These are phyloP conservation scores for Ochotona curzoniae DNA, from an alignment of 2,113 vertebrate genomes.

Conservation along the genomic window DNA sequence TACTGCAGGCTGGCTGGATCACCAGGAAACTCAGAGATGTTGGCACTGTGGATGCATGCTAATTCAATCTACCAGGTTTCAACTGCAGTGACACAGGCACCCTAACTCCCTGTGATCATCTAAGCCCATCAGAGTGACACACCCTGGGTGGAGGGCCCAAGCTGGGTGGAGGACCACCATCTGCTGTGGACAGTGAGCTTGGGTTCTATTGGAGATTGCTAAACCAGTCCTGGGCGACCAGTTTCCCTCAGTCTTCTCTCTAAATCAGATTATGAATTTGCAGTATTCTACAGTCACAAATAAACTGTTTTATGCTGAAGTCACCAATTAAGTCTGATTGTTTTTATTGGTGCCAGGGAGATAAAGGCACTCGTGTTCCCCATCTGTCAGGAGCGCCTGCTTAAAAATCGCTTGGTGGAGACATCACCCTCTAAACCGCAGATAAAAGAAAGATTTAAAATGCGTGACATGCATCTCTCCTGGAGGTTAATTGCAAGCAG, in stretches of 20 bases:
- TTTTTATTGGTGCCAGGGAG: conserved; percentile 78
- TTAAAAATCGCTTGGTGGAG: conserved; percentile 79
- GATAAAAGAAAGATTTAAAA: conserved; percentile 85
- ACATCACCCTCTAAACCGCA: conserved; percentile 70
- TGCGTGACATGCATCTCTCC: conserved; percentile 76
- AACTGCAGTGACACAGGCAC: not conserved
- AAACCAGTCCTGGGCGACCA: not conserved
- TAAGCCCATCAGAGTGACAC: too few relatives aligned
- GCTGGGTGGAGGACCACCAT: too few relatives aligned
- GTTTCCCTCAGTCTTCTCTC: not conserved
- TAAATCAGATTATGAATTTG: conserved; percentile 39
- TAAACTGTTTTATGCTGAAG: conserved; percentile 68
- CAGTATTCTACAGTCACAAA: conserved; percentile 46
- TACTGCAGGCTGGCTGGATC: not conserved
- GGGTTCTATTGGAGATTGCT: not conserved
- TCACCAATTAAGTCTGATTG: conserved; percentile 84
- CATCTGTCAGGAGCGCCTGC: conserved; percentile 84
- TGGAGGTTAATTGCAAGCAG: conserved; percentile 78
- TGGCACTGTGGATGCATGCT: not conserved
- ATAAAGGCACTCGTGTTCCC: conserved; percentile 75
- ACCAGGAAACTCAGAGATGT: not conserved
- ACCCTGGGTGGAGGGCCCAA: fast-evolving
- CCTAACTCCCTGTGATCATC: not conserved
- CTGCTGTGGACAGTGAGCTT: not conserved
- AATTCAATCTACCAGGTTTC: not conserved